Evolutionary conservation across 2,113 vertebrate genomes (phyloP).

Genomic region (Sylvietta virens): DNA sequence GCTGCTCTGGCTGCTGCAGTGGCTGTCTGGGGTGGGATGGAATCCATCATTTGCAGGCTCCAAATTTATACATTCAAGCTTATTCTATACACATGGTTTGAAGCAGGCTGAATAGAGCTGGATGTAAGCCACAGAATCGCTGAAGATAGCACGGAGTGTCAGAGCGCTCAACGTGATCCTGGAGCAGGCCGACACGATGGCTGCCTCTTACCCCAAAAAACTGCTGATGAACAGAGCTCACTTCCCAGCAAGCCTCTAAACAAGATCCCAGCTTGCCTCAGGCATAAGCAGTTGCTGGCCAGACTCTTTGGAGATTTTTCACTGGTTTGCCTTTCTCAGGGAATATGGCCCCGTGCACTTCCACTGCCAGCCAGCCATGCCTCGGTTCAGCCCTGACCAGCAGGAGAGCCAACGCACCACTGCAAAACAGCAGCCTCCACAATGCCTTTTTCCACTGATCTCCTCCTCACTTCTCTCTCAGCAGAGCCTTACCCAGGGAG

Average conservation of each 20-base stretch:
- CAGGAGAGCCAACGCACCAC: fast-evolving
- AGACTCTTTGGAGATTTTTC: background rate
- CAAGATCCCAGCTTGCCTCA: background rate
- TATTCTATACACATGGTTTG: background rate
- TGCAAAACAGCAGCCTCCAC: background rate
- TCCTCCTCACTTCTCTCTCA: background rate
- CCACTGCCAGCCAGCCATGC: background rate
- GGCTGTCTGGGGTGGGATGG: background rate
- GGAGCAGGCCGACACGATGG: fast-evolving
- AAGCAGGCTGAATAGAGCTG: background rate
- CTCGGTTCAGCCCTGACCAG: background rate
- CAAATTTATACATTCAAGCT: background rate
- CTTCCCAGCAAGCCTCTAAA: background rate
- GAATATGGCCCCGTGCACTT: fast-evolving
- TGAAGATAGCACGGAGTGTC: background rate
- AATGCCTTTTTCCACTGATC: background rate
- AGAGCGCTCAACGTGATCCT: background rate
- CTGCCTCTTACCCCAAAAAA: background rate
- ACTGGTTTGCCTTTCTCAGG: background rate
- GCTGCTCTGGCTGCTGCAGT: background rate
- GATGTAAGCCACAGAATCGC: background rate
- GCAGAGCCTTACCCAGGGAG: background rate
- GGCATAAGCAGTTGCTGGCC: background rate
- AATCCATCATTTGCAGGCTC: background rate
- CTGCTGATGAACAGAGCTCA: background rate